phyloP scores from a whole-genome alignment of 2,888 invertebrate species.

The Mythimna albipuncta region DNA sequence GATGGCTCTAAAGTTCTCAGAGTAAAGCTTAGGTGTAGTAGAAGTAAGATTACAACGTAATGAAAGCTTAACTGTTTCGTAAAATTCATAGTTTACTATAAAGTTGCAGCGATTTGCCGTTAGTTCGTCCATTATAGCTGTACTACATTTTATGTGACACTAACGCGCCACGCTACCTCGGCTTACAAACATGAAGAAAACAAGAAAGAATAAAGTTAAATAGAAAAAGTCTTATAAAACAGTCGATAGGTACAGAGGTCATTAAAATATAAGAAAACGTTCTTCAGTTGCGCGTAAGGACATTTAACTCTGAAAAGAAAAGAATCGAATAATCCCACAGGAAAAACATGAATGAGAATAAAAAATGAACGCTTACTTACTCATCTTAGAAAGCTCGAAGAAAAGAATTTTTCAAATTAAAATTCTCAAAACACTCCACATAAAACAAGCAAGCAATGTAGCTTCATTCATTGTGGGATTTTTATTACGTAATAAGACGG shows the following conservation, averaged over 20 bases:
- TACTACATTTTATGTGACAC: slow-evolving; percentile 33
- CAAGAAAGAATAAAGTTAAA: slow-evolving; percentile 26
- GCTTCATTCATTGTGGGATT: slow-evolving; percentile 81
- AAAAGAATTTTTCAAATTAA: slow-evolving; percentile 77
- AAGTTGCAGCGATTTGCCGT: slow-evolving; percentile 43
- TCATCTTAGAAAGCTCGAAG: slow-evolving; percentile 53
- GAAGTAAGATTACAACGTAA: slow-evolving; percentile 5
- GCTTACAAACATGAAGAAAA: slow-evolving; percentile 38
- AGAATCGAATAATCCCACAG: slow-evolving; percentile 45
- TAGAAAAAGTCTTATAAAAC: slow-evolving; percentile 16
- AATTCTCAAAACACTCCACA: slow-evolving; percentile 77
- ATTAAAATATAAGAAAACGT: slow-evolving; percentile 32
- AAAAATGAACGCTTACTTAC: slow-evolving; percentile 55
- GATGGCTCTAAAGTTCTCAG: background rate
- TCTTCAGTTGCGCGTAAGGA: slow-evolving; percentile 25
- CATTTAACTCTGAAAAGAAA: slow-evolving; percentile 39
- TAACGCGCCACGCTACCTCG: slow-evolving; percentile 37
- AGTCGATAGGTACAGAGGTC: slow-evolving; percentile 7
- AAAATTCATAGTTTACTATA: slow-evolving; percentile 35
- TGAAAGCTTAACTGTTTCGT: slow-evolving; percentile 13
- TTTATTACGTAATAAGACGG: slow-evolving; percentile 82
- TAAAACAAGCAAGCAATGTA: slow-evolving; percentile 70
- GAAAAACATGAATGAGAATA: slow-evolving; percentile 54
- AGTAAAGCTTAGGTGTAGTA: background rate
- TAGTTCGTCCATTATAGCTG: slow-evolving; percentile 36